phyloP scores from a whole-genome alignment of 2,113 vertebrate species.

The Cariama cristata region DNA sequence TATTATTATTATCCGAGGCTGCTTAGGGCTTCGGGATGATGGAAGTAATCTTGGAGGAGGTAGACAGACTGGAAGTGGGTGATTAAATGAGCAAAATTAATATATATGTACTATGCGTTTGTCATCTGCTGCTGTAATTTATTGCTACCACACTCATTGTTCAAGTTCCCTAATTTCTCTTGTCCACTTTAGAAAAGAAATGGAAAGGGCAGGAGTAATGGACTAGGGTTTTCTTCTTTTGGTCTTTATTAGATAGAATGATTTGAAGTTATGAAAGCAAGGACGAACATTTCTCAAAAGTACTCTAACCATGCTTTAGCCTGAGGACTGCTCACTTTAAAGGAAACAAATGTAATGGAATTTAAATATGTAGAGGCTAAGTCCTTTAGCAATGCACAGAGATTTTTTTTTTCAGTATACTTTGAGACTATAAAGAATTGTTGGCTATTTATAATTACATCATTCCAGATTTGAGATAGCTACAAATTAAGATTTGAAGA shows the following conservation, averaged over 20 bases:
- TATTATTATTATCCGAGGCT: not conserved
- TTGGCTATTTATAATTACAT: not conserved
- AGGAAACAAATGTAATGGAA: slow-evolving; percentile 15
- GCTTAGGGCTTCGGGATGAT: slow-evolving; percentile 4
- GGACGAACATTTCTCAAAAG: not conserved
- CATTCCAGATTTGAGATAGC: not conserved
- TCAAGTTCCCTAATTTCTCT: not conserved
- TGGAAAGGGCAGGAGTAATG: not conserved
- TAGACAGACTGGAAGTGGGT: not conserved
- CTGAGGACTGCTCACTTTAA: not conserved
- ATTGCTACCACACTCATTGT: not conserved
- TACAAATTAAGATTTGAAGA: not conserved
- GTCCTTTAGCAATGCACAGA: not conserved
- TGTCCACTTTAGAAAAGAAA: slow-evolving; percentile 12
- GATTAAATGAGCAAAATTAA: slow-evolving; percentile 25
- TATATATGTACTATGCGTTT: not conserved
- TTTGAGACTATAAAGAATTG: not conserved
- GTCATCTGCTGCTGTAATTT: not conserved
- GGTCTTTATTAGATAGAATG: not conserved
- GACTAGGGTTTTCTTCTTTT: not conserved
- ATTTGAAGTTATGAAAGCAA: not conserved
- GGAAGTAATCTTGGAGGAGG: not conserved
- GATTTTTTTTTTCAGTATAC: not conserved
- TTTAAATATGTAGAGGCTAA: not conserved
- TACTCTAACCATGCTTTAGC: not conserved